Percentiles rank a stretch among this genome's conserved stretches.
Conservation (phyloP, 1,140 invertebrate genomes). For the Ctenoplectra terminalis region DNA sequence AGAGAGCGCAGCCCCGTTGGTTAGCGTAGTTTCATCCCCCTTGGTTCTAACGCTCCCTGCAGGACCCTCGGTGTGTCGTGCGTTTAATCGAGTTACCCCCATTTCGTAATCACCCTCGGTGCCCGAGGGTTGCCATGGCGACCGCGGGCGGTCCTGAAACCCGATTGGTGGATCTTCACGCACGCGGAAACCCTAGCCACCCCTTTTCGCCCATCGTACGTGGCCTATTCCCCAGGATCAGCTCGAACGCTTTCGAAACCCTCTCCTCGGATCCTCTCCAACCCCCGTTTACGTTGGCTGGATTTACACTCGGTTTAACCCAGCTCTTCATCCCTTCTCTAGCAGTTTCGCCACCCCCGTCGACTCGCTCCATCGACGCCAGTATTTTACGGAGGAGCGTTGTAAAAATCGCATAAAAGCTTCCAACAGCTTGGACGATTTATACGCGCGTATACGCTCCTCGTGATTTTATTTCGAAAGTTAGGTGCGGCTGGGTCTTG, state of each 20-base stretch:
- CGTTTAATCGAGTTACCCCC: conserved; percentile 71
- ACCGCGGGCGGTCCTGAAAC: conserved; percentile 69
- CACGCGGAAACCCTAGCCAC: conserved; percentile 63
- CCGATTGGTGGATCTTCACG: conserved; percentile 68
- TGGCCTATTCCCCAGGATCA: conserved; percentile 57
- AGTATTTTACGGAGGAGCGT: conserved; percentile 62
- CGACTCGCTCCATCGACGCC: conserved; percentile 42
- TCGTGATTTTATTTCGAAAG: conserved; percentile 26
- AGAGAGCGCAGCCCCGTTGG: conserved; percentile 55
- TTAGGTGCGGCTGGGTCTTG: not conserved
- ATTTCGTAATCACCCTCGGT: conserved; percentile 61
- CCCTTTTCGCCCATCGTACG: conserved; percentile 43
- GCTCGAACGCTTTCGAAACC: conserved; percentile 26
- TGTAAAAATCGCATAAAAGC: conserved; percentile 69
- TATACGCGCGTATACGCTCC: conserved; percentile 29
- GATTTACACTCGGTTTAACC: conserved; percentile 67
- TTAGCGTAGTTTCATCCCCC: conserved; percentile 38
- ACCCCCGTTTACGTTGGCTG: conserved; percentile 26
- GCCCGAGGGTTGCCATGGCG: conserved; percentile 75
- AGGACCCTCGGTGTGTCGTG: conserved; percentile 47
- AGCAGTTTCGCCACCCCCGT: not conserved
- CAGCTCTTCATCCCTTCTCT: conserved; percentile 1
- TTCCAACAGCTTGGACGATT: conserved; percentile 63
- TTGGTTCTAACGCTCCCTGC: conserved; percentile 35
- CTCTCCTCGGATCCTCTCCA: not conserved